A percentile compares a stretch with the other conserved stretches of the same genome.
phyloP scores from a whole-genome alignment of 2,113 vertebrate species.

The Corynorhinus townsendii region DNA sequence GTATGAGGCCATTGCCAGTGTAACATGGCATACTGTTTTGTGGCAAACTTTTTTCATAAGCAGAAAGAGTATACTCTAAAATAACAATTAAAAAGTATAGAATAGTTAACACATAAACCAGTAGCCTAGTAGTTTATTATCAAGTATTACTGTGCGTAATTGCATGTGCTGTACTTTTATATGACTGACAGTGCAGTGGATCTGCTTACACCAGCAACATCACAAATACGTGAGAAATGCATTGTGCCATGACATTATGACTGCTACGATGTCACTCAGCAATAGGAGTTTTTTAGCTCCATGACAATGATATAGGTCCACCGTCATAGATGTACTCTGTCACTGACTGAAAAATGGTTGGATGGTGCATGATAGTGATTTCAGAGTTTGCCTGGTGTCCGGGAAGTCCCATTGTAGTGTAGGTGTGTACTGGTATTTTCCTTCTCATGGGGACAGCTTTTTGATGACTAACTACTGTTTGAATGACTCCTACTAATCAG shows the following conservation, averaged over 20 bases:
- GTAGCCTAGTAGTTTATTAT: not conserved
- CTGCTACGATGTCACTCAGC: not conserved
- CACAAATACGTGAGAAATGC: not conserved
- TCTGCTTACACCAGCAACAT: not conserved
- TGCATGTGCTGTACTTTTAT: not conserved
- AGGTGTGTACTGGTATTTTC: not conserved
- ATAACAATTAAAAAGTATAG: not conserved
- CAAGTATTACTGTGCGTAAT: not conserved
- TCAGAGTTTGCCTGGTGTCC: not conserved
- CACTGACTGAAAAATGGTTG: not conserved
- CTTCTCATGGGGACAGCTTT: not conserved
- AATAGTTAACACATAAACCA: not conserved
- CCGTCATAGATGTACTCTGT: not conserved
- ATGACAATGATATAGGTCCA: not conserved
- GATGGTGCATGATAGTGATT: not conserved
- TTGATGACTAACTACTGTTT: constrained; percentile 32
- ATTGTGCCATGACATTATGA: too few species aligned
- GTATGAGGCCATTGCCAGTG: not conserved
- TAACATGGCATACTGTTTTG: not conserved
- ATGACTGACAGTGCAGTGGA: not conserved
- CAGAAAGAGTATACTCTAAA: not conserved
- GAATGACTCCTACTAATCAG: constrained; percentile 20
- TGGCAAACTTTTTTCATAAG: not conserved
- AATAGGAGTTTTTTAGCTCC: not conserved
- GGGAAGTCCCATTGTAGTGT: not conserved